These are phyloP conservation scores for Cyprinus carpio DNA, from an alignment of 2,113 vertebrate species.

Conservation along the genomic window DNA sequence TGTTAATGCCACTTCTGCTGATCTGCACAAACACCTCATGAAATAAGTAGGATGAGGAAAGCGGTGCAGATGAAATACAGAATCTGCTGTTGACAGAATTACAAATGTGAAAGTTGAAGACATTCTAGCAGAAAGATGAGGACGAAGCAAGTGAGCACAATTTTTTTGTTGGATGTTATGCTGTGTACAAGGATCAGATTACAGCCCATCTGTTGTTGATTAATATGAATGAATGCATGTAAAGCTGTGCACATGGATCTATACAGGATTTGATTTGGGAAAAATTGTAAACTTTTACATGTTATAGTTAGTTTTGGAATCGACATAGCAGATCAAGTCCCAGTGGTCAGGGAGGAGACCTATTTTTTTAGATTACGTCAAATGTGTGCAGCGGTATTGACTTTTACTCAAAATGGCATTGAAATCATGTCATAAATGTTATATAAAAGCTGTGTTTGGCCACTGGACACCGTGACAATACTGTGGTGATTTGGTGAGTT, in stretches of 20 bases:
- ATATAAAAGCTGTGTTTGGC: slow-evolving; percentile 5
- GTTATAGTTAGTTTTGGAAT: slow-evolving; percentile 49
- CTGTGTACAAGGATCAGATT: slow-evolving; percentile 50
- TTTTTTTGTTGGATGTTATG: slow-evolving; percentile 23
- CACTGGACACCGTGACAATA: neutral
- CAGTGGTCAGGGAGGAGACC: neutral
- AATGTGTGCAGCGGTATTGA: neutral
- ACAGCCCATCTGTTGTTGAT: slow-evolving; percentile 62
- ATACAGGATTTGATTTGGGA: slow-evolving; percentile 53
- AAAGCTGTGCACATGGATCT: slow-evolving; percentile 60
- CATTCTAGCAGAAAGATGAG: slow-evolving; percentile 14
- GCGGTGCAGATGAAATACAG: neutral
- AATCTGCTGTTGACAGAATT: neutral
- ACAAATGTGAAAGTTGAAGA: neutral
- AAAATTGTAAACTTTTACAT: slow-evolving; percentile 31
- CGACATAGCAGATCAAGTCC: neutral
- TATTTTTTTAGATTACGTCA: neutral
- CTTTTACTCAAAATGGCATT: neutral
- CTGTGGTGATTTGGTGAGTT: slow-evolving; percentile 18
- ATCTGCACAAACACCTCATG: neutral
- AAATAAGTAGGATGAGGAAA: slow-evolving; percentile 2
- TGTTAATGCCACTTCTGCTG: neutral
- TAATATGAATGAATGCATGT: slow-evolving; percentile 64
- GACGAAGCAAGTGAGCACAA: slow-evolving; percentile 24
- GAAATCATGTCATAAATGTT: neutral